phyloP scores from a whole-genome alignment of 2,797 vertebrate genomes.

The Halcyon badia region DNA sequence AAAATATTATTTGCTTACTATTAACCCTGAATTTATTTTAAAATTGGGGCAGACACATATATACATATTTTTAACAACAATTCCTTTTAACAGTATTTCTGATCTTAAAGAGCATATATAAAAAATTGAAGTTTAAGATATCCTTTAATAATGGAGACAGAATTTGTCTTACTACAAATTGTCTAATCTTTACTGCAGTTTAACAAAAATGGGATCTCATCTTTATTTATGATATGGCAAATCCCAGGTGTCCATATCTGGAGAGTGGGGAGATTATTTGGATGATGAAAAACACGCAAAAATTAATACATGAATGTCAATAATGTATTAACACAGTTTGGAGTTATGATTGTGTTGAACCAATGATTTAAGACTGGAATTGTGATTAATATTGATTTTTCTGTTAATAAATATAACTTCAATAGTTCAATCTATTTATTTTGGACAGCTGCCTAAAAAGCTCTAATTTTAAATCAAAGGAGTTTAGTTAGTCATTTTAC shows the following conservation, averaged over 20 bases:
- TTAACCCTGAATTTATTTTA: not conserved
- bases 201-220: not conserved
- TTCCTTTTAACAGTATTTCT: not conserved
- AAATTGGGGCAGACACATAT: not conserved
- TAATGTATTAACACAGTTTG: not conserved
- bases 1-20: not conserved
- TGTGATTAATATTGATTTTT: not conserved
- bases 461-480: not conserved
- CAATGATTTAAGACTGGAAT: not conserved
- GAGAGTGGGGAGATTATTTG: not conserved
- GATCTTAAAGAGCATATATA: not conserved
- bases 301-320: not conserved
- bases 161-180: not conserved
- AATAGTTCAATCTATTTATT: not conserved
- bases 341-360: not conserved
- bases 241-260: not conserved
- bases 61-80: not conserved
- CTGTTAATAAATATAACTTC: not conserved
- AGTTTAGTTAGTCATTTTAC: not conserved
- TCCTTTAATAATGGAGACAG: not conserved
- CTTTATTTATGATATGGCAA: not conserved
- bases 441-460: not conserved
- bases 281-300: not conserved
- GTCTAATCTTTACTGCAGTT: not conserved
- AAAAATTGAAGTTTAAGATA: not conserved